A percentile compares a stretch with the other conserved stretches of the same genome.
phyloP scores from a whole-genome alignment of 2,888 invertebrate species.

The Drosophila lacicola region DNA sequence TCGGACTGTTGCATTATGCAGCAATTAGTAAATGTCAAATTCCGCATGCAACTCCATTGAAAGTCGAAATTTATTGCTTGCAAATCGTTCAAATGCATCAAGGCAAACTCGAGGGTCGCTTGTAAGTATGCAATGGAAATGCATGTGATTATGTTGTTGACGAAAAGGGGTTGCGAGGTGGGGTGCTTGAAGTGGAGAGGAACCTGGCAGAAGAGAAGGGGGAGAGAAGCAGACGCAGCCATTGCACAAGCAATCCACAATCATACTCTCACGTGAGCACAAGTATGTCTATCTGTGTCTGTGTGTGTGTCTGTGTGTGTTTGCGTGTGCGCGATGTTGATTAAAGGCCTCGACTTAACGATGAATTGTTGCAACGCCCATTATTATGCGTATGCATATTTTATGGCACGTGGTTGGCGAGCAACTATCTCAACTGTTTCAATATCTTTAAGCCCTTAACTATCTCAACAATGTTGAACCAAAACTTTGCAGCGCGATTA shows the following conservation, averaged over 20 bases:
- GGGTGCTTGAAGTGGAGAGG: not conserved
- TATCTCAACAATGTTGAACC: not conserved
- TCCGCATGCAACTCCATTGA: conserved; percentile 60
- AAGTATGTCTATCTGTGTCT: conserved; percentile 10
- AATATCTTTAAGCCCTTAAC: conserved; percentile 25
- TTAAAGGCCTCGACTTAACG: conserved; percentile 59
- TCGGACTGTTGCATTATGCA: conserved; percentile 41
- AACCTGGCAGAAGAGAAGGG: not conserved
- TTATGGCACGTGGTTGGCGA: conserved; percentile 52
- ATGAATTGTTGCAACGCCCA: conserved; percentile 61
- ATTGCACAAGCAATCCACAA: not conserved
- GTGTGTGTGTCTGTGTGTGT: not conserved
- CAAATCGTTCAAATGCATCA: conserved; percentile 69
- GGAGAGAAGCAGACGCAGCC: not conserved
- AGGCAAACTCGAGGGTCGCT: conserved; percentile 40
- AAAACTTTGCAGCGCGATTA: conserved; percentile 4
- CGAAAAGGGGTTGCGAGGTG: not conserved
- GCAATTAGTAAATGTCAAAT: conserved; percentile 81
- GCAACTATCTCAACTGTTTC: conserved; percentile 29
- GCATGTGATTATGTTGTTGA: conserved; percentile 66
- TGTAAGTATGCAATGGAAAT: conserved; percentile 73
- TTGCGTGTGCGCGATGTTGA: conserved; percentile 37
- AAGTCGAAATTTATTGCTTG: conserved; percentile 72
- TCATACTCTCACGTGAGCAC: conserved; percentile 14
- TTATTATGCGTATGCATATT: conserved; percentile 60